A percentile compares a stretch with the other conserved stretches of the same genome.
phyloP scores from a whole-genome alignment of 2,113 vertebrate genomes.

The crab-eating macaque (Macaca fascicularis) region DNA sequence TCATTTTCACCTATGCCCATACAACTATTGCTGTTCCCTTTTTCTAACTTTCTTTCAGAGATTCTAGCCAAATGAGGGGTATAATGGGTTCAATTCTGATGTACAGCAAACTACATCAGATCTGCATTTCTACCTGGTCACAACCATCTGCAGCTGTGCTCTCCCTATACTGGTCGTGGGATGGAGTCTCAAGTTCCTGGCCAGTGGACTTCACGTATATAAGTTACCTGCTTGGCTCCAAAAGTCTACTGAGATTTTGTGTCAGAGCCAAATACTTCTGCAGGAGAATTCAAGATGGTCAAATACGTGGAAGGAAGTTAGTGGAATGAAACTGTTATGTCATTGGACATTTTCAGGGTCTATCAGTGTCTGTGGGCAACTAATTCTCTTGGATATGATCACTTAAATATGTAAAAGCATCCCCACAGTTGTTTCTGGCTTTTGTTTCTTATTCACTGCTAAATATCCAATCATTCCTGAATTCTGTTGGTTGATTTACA shows the following conservation, averaged over 20 bases:
- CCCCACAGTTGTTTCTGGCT: not conserved
- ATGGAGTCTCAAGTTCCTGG: too few species aligned
- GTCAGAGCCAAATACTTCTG: not conserved
- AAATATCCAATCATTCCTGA: not conserved
- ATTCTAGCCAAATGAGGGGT: not conserved
- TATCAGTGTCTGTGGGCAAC: not conserved
- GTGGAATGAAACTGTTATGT: not conserved
- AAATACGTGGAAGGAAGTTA: not conserved
- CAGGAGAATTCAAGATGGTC: not conserved
- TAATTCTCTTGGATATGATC: not conserved
- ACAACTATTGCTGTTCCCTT: not conserved
- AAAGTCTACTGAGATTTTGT: not conserved
- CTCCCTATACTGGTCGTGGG: not conserved
- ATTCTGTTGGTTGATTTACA: not conserved
- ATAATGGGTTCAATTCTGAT: not conserved
- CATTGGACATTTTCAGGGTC: not conserved
- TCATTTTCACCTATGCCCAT: not conserved
- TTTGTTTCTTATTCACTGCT: not conserved
- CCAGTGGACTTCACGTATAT: not conserved
- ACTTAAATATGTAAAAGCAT: not conserved
- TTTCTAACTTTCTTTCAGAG: not conserved
- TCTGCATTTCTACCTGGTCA: not conserved
- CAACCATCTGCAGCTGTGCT: not conserved
- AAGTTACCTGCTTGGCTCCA: not conserved
- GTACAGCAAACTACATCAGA: rapidly evolving